Evolutionary conservation across 2,113 vertebrate species (phyloP), one percentile per base, ranked within the genome.

Genomic region (Taxidea taxus): DNA sequence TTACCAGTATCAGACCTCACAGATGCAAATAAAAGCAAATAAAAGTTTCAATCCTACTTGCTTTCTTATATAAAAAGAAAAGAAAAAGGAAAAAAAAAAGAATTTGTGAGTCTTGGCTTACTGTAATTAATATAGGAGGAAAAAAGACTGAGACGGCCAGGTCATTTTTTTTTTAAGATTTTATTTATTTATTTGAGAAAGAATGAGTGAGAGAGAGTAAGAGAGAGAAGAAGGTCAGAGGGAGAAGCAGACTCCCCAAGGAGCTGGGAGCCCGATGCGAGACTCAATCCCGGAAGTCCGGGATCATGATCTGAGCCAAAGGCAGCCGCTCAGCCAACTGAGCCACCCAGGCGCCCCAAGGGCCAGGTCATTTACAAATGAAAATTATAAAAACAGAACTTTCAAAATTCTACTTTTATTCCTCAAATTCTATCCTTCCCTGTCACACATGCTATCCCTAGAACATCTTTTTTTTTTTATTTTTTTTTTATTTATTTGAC

Each of bases 341-440:
- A n/a, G n/a, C n/a, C n/a, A n/a, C n/a, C n/a, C n/a, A n/a, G n/a
- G n/a, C n/a, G n/a, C n/a, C n/a, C n/a, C n/a, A n/a, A n/a, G 51
- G 64, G 37, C 78, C 34, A 49, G 29, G 14, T 84, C 78, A 91
- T 72, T 91, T 78, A 87, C 47, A 93, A 96, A 75, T 31, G 18
- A 89, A 39, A 58, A 64, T 44, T 64, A 85, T 34, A 20, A 83
- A 29, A 84, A 1, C 8, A 9, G n/a, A 92, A 87, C 81, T 92
- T 87, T 89, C 72, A 77, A 92, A 93, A 88, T 60, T 85, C 51
- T 29, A 72, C 25, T 72, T 96, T 70, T 54, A 91, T 72, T 90
- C 56, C 39, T 70, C 80, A 96, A 18, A 84, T 21, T 25, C 10
- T 42, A 86, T 72, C 25, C 8, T 72, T 64, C 15, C 5, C 37